Conservation (phyloP, 2,113 vertebrate species). For the Mustelus asterias region DNA sequence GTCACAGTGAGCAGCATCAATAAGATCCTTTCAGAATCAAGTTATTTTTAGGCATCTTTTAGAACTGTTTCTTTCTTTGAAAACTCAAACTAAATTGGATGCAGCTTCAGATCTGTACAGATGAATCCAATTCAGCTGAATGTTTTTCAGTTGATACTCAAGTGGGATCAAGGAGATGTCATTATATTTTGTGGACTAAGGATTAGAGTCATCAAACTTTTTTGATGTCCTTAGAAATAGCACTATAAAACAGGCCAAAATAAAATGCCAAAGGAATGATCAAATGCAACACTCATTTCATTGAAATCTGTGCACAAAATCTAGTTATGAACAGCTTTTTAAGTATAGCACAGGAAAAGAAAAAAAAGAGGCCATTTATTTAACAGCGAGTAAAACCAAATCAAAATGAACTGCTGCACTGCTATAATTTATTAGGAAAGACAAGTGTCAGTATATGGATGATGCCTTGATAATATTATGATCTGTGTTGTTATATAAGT, state of each 20-base stretch:
- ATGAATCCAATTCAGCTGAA: slow-evolving; percentile 32
- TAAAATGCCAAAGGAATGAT: slow-evolving; percentile 20
- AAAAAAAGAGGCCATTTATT: background rate
- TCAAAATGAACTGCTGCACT: background rate
- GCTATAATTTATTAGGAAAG: background rate
- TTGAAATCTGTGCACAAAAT: background rate
- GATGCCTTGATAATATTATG: background rate
- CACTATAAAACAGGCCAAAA: background rate
- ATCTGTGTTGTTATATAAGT: background rate
- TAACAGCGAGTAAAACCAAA: background rate
- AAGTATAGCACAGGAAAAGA: background rate
- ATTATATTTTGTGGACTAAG: slow-evolving; percentile 25
- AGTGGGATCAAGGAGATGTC: background rate
- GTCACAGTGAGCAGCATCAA: background rate
- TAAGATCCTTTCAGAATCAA: slow-evolving; percentile 31
- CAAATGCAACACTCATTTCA: background rate
- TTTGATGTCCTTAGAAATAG: slow-evolving; percentile 28
- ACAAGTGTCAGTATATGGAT: background rate
- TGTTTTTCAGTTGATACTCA: slow-evolving; percentile 30
- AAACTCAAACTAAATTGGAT: slow-evolving; percentile 22
- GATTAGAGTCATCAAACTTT: slow-evolving; percentile 10
- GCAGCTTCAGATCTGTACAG: slow-evolving; percentile 20
- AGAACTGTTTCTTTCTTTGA: background rate
- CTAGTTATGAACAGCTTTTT: background rate
- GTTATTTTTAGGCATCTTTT: slow-evolving; percentile 25